Evolutionary conservation across 2,888 invertebrate genomes (phyloP).

Genomic region (Synergus umbraculus): DNA sequence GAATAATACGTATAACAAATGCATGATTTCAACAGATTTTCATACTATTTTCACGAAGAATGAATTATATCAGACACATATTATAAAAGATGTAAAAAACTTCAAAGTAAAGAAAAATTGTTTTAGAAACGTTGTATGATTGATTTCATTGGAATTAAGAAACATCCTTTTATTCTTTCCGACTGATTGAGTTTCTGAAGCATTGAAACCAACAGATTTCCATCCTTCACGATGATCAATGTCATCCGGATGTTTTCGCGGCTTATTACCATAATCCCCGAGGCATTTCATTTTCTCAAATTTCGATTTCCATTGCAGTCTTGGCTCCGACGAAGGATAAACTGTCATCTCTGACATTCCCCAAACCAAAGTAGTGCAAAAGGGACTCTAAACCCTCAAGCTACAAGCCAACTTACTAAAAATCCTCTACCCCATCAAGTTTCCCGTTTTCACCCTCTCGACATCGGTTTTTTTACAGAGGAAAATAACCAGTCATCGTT

Average conservation of each 20-base stretch:
- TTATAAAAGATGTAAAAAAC: too few relatives aligned
- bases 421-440: background rate
- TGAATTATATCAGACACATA: too few relatives aligned
- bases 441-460: conserved; percentile 8
- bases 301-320: conserved; percentile 60
- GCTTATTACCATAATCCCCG: conserved; percentile 60
- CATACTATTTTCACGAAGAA: too few relatives aligned
- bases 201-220: background rate
- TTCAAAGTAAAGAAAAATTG: too few relatives aligned
- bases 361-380: conserved; percentile 20
- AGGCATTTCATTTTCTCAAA: conserved; percentile 66
- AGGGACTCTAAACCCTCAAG: conserved; percentile 14
- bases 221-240: conserved; percentile 6
- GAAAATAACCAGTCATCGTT: background rate
- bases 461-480: background rate
- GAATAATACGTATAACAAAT: too few relatives aligned
- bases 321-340: conserved; percentile 38
- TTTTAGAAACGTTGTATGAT: too few relatives aligned
- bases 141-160: too few relatives aligned
- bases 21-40: too few relatives aligned
- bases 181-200: conserved; percentile 8
- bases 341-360: conserved; percentile 33
- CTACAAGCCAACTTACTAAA: conserved; percentile 23
- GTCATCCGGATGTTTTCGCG: conserved; percentile 52
- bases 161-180: background rate